Evolutionary conservation across 2,888 invertebrate species (phyloP), one percentile per base, ranked within the genome.

Genomic region (Gibbula magus): DNA sequence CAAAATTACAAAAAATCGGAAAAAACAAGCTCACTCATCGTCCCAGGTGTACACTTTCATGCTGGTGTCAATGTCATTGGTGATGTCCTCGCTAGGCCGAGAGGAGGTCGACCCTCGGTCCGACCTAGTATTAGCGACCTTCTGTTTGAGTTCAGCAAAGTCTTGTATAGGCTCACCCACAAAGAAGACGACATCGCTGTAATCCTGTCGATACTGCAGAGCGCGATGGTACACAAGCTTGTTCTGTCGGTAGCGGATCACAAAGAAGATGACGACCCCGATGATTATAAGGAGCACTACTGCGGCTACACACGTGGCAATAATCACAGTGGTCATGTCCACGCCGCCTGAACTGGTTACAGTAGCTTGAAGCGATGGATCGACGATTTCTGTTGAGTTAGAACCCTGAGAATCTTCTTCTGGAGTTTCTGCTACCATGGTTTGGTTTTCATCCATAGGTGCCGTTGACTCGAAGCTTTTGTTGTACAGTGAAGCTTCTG

Each of bases 31-130:
- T 52, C 32, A 54, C 22, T 82, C 81, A 45, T 84, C 83, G 75
- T 86, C 86, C 74, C 86, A 82, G 4, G 81, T 86, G 70, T 86
- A 88, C 1, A 88, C 85, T 78, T 86, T 86, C 84, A 87, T 85
- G 10, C 78, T 80, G 3, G 75, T 74, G 8, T 85, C 86, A 4
- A 78, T 56, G n/a, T 86, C 79, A 74, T 86, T 87, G 10, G 88
- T 88, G 35, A 88, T 88, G 76, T 88, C 88, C 76, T 86, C 85
- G 77, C 85, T 86, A 3, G 88, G 84, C 22, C 81, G 76, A 0
- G 88, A 88, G 2, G 87, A 86, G 25, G 85, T 84, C 0, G 88
- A 88, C 13, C 87, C 85, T 20, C 86, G 75, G 51, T 88, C 87
- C 22, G 84, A 81, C 3, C 88, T 81, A 10, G 85, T 84, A 7